phyloP scores from a whole-genome alignment of 1,140 invertebrate genomes.

The Drosophila albomicans region DNA sequence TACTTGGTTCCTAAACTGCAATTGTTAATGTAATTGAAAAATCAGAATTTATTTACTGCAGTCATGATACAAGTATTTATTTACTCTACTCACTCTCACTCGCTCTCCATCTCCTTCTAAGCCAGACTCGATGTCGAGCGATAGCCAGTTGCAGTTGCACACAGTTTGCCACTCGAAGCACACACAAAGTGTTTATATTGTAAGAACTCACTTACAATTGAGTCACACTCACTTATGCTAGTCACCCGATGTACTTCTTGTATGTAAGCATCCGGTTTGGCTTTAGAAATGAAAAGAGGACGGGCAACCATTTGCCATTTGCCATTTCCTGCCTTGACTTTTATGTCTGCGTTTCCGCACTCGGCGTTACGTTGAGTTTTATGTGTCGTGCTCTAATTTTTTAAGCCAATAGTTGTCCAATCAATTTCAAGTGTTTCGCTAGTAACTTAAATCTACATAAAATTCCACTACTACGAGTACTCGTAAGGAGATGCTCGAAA shows the following conservation, averaged over 20 bases:
- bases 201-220: slow-evolving; percentile 58
- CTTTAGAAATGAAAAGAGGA: slow-evolving; percentile 1
- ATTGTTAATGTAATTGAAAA: not conserved
- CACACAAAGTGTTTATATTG: slow-evolving; percentile 70
- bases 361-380: slow-evolving; percentile 54
- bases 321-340: slow-evolving; percentile 67
- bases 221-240: slow-evolving; percentile 14
- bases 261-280: slow-evolving; percentile 21
- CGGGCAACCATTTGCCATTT: slow-evolving; percentile 43
- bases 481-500: slow-evolving; percentile 7
- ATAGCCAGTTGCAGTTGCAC: not conserved
- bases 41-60: not conserved
- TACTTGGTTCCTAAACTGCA: not conserved
- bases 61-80: not conserved
- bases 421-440: slow-evolving; percentile 73
- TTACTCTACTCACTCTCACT: not conserved
- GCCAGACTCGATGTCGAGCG: not conserved
- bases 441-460: slow-evolving; percentile 80
- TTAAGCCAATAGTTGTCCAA: slow-evolving; percentile 77
- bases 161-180: not conserved
- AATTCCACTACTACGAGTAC: slow-evolving; percentile 32
- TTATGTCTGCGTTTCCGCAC: slow-evolving; percentile 67
- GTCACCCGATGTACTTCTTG: not conserved
- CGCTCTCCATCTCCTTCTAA: not conserved
- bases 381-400: slow-evolving; percentile 78